Evolutionary conservation across 1,140 invertebrate genomes (phyloP).

Genomic region (Aphis gossypii): DNA sequence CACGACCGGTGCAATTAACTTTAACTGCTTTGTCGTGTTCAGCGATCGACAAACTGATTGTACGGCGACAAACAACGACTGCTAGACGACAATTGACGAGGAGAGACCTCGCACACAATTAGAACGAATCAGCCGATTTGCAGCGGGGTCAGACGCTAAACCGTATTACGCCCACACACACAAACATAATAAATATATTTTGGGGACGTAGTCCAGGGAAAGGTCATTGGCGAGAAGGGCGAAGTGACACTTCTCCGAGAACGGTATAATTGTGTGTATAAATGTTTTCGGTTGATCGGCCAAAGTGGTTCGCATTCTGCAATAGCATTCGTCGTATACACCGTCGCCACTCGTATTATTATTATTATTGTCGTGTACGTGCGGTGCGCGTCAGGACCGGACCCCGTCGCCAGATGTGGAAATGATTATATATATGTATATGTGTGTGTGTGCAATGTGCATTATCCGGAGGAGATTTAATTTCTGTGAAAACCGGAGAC

Average conservation of each 20-base stretch:
- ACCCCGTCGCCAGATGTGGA: constrained; percentile 39
- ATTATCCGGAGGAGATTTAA: constrained; percentile 32
- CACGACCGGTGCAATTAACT: not conserved
- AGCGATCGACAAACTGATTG: not conserved
- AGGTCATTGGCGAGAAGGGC: not conserved
- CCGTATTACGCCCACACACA: not conserved
- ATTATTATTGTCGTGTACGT: not conserved
- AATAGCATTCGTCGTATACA: not conserved
- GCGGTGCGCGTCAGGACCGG: not conserved
- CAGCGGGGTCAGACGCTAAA: not conserved
- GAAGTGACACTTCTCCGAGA: constrained; percentile 37
- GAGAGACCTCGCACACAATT: not conserved
- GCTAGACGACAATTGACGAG: not conserved
- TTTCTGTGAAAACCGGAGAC: constrained; percentile 49
- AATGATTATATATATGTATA: not conserved
- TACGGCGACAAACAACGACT: not conserved
- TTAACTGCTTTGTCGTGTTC: constrained; percentile 47
- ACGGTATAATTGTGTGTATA: constrained; percentile 30
- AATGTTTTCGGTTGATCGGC: constrained; percentile 52
- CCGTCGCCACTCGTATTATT: not conserved
- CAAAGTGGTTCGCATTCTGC: constrained; percentile 23
- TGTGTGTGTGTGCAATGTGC: not conserved
- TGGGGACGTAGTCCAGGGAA: not conserved
- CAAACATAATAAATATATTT: not conserved
- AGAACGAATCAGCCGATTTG: not conserved